Conservation (phyloP, 2,797 vertebrate species). For the Enoplosus armatus region DNA sequence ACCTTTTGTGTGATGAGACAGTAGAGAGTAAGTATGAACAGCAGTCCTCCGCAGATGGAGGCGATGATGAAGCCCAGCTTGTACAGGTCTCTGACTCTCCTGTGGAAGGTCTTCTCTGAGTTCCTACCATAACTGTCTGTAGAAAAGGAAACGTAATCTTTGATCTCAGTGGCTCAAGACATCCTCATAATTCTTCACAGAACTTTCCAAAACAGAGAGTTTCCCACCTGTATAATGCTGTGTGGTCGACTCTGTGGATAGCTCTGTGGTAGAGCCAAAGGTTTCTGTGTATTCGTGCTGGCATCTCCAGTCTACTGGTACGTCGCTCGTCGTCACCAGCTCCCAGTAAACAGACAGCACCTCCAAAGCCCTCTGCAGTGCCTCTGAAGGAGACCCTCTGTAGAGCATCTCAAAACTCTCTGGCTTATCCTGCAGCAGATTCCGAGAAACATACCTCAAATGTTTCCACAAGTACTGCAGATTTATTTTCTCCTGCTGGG, state of each 20-base stretch:
- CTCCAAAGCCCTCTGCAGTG: constrained; percentile 79
- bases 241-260: constrained; percentile 48
- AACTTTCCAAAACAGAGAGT: constrained; percentile 7
- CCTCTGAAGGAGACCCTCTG: constrained; percentile 77
- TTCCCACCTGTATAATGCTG: constrained; percentile 73
- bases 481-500: constrained; percentile 22
- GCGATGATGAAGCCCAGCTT: constrained; percentile 82
- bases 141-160: constrained; percentile 42
- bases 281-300: constrained; percentile 80
- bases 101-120: constrained; percentile 70
- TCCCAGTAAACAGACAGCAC: constrained; percentile 84
- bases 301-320: constrained; percentile 84
- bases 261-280: constrained; percentile 65
- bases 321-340: constrained; percentile 77
- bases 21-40: constrained; percentile 79
- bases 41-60: constrained; percentile 80
- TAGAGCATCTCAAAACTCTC: constrained; percentile 81
- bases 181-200: constrained; percentile 40
- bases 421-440: constrained; percentile 80
- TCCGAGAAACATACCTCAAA: constrained; percentile 25
- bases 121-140: constrained; percentile 74
- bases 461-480: constrained; percentile 16
- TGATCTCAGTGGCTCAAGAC: constrained; percentile 30
- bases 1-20: constrained; percentile 85
- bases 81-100: constrained; percentile 71